Percentiles rank a stretch among this genome's conserved stretches.
Evolutionary conservation across 2,888 invertebrate species (phyloP).

Genomic region (Caenorhabditis macrosperma): DNA sequence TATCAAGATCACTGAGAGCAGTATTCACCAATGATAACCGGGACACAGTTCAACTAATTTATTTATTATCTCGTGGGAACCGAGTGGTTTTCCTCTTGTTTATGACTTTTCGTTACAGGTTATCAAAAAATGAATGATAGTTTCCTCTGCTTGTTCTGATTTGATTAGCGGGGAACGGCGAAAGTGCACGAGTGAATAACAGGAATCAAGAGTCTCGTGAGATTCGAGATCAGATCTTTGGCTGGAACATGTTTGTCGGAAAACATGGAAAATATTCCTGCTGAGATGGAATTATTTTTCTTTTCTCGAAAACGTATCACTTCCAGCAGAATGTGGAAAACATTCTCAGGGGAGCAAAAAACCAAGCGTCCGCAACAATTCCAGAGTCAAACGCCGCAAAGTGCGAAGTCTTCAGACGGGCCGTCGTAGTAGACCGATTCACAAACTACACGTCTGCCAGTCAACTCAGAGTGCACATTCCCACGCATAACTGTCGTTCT

Average conservation of each 20-base stretch:
- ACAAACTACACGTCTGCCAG: conserved; percentile 17
- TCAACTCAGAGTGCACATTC: conserved; percentile 35
- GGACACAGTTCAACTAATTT: conserved; percentile 37
- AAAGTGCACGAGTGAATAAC: conserved; percentile 36
- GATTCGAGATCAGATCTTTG: conserved; percentile 38
- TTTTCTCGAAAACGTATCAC: conserved; percentile 1
- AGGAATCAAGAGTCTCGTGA: conserved; percentile 33
- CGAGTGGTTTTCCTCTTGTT: conserved; percentile 39
- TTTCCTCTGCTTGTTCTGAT: conserved; percentile 15
- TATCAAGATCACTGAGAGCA: conserved; percentile 30
- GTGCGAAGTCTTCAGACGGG: conserved; percentile 4
- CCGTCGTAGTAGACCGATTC: neutral
- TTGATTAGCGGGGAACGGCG: conserved; percentile 26
- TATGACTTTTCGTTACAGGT: conserved; percentile 50
- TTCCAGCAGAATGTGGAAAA: conserved; percentile 3
- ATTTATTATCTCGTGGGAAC: conserved; percentile 29
- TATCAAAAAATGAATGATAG: conserved; percentile 48
- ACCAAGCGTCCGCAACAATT: neutral
- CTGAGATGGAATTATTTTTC: conserved; percentile 34
- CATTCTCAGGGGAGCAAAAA: neutral
- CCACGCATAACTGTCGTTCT: conserved; percentile 18
- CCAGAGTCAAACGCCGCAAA: neutral
- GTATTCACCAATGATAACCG: conserved; percentile 52
- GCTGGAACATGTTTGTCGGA: conserved; percentile 44
- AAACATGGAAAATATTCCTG: conserved; percentile 30